Evolutionary conservation across 2,797 vertebrate species (phyloP).

Genomic region (Sebastes taczanowskii): DNA sequence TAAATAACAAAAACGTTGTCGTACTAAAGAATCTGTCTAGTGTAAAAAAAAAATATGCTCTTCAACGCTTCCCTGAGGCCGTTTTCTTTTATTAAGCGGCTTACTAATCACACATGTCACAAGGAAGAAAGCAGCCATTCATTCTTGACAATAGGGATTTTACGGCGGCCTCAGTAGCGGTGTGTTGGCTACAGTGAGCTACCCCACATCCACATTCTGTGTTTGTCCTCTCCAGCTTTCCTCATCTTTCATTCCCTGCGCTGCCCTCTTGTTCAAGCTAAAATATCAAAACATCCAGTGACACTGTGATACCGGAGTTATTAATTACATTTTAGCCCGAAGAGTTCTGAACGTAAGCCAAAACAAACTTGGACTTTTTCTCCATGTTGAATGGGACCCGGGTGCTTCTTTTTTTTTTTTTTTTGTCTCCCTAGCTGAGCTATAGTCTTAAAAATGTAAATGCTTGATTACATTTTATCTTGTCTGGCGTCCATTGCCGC

Average conservation of each 20-base stretch:
- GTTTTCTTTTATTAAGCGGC: constrained; percentile 44
- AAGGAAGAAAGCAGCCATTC: constrained; percentile 69
- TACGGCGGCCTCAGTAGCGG: constrained; percentile 51
- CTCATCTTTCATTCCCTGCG: not conserved
- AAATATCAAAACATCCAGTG: constrained; percentile 9
- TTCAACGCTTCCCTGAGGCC: constrained; percentile 1
- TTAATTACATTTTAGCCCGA: constrained; percentile 9
- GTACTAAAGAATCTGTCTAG: not conserved
- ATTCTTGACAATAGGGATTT: constrained; percentile 74
- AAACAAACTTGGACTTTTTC: not conserved
- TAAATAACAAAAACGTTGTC: not conserved
- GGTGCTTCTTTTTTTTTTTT: not conserved
- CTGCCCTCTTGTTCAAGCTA: not conserved
- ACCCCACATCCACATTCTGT: constrained; percentile 26
- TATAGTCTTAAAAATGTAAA: constrained; percentile 1
- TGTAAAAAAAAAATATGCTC: not conserved
- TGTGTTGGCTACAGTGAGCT: constrained; percentile 50
- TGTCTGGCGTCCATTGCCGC: not conserved
- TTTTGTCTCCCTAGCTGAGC: not conserved
- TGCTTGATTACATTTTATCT: constrained; percentile 31
- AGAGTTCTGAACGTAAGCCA: not conserved
- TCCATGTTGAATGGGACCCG: not conserved
- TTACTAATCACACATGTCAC: constrained; percentile 72
- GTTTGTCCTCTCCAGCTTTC: constrained; percentile 26
- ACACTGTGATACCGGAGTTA: constrained; percentile 1